Base-by-base conservation (phyloP, 2,113 vertebrate genomes). In the Girardinichthys multiradiatus region DNA sequence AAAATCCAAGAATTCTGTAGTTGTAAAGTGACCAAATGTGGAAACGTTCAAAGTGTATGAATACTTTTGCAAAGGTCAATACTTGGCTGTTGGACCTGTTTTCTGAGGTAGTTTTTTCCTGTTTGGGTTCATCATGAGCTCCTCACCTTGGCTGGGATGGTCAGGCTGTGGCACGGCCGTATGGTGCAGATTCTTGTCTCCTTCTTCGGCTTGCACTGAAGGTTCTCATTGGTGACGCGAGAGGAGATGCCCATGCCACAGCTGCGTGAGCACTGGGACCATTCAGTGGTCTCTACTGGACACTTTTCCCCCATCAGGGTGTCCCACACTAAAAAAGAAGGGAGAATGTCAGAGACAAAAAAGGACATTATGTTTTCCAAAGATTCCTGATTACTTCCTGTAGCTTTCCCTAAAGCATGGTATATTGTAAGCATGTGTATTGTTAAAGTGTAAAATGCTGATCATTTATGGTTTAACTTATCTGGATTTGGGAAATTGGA, bases 181-280 rank as follows among this genome's bases (percentile, higher is more conserved):
- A 95, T 19, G 71, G 90, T 94, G 66, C 95, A 96, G 65, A 95
- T 88, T 28, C 92, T 92, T 0, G 90, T 94, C 84, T 95, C 94
- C 65, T 90, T 93, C 77, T 92, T 69, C 77, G 95, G 87, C 64
- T 94, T 95, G 77, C 95, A 96, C 58, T 88, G 82, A 1, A 87
- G 74, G 74, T 95, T 95, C 59, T 93, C 88, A 68, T 93, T 96
- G 84, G 94, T 93, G 82, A 95, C 79, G 13, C 90, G 86, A 10
- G 90, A 92, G 24, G 89, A 92, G 19, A 92, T 28, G 10, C 94
- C 94, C 80, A 91, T 89, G 21, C 94, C 93, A 30, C 94, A 95
- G 72, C 81, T 94, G 61, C 92, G 91, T 1, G 94, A 95, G 84
- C 95, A 95, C 17, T 84, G 92, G 21, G 94, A 94, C 94, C 94